These are phyloP conservation scores for Pongo abelii DNA, from an alignment of 2,113 vertebrate genomes.

Conservation along the genomic window DNA sequence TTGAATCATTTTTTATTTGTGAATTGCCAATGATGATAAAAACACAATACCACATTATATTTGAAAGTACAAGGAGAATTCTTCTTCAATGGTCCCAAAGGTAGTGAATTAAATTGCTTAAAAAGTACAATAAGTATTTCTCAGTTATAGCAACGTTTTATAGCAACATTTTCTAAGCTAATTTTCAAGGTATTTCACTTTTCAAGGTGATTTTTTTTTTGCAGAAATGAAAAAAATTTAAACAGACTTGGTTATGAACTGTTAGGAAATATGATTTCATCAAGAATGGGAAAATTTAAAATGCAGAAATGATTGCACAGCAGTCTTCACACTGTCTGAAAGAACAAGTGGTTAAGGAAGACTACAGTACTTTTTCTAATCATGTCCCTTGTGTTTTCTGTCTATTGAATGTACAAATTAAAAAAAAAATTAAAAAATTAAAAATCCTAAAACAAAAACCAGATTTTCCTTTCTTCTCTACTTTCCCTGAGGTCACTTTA, in stretches of 20 bases:
- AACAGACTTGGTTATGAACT: slow-evolving; percentile 32
- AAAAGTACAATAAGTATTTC: slow-evolving; percentile 46
- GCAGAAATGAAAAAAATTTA: slow-evolving; percentile 21
- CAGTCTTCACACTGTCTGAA: background rate
- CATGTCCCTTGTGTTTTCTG: background rate
- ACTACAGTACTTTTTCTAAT: background rate
- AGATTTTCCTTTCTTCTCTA: background rate
- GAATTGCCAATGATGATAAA: slow-evolving; percentile 50
- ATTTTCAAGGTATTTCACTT: slow-evolving; percentile 59
- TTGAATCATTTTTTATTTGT: slow-evolving; percentile 23
- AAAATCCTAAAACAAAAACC: background rate
- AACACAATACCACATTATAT: background rate
- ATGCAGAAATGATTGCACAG: background rate
- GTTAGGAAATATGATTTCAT: background rate
- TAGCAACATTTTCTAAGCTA: slow-evolving; percentile 39
- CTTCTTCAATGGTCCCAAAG: slow-evolving; percentile 49
- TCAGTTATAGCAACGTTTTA: slow-evolving; percentile 43
- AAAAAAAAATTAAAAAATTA: background rate
- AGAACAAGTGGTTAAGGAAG: background rate
- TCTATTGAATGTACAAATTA: background rate
- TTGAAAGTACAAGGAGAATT: slow-evolving; percentile 46
- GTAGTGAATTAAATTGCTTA: slow-evolving; percentile 59
- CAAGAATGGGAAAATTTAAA: background rate
- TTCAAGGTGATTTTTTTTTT: slow-evolving; percentile 1
- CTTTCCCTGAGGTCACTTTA: background rate